Evolutionary conservation across 2,888 invertebrate genomes (phyloP).

Genomic region (Allolobophora icterica): DNA sequence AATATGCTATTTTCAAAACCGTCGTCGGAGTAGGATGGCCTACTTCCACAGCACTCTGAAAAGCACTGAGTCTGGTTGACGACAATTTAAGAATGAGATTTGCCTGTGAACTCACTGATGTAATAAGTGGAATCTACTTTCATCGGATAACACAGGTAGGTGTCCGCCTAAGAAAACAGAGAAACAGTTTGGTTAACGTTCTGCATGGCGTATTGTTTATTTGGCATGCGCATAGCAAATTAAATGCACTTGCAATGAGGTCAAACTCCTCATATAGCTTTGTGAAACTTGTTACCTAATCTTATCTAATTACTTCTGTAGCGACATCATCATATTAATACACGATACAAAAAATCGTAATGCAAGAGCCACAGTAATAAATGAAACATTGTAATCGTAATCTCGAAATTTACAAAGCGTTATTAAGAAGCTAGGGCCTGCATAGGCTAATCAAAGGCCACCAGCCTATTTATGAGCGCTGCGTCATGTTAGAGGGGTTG

Average conservation of each 20-base stretch:
- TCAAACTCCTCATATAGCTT: background rate
- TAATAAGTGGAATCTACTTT: constrained; percentile 61
- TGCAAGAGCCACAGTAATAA: no score
- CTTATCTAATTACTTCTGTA: no score
- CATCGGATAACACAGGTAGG: constrained; percentile 65
- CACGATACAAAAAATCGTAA: no score
- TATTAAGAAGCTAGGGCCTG: no score
- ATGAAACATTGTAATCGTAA: no score
- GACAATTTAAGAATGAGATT: background rate
- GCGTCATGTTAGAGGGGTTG: no score
- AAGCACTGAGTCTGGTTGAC: background rate
- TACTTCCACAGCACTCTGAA: background rate
- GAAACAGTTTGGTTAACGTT: background rate
- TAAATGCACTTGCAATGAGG: background rate
- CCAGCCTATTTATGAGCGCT: no score
- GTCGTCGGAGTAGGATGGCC: no score
- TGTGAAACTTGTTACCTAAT: background rate
- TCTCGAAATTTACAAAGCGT: no score
- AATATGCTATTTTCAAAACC: no score
- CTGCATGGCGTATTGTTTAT: background rate
- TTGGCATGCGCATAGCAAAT: background rate
- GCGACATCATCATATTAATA: no score
- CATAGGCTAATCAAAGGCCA: no score
- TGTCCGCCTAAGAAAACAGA: constrained; percentile 62
- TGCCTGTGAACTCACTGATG: constrained; percentile 58